Conservation (phyloP, 2,113 vertebrate genomes). For the Balaenoptera acutorostrata region DNA sequence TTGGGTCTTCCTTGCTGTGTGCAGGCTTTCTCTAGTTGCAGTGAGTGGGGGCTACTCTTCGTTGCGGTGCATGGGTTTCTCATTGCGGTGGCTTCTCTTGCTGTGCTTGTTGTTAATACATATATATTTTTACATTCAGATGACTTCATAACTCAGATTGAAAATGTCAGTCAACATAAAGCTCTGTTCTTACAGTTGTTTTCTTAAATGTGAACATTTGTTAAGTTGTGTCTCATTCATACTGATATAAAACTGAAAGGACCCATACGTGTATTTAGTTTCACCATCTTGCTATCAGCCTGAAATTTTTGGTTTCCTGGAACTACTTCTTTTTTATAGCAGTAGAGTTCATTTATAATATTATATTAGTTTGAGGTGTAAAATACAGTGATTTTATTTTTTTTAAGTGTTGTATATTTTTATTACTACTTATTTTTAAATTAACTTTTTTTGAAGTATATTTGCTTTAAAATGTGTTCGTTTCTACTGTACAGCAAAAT, state of each 20-base stretch:
- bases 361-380: too few species aligned
- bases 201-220: background rate
- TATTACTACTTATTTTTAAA: too few species aligned
- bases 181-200: background rate
- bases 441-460: background rate
- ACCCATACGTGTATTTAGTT: background rate
- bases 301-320: background rate
- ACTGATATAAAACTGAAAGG: background rate
- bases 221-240: background rate
- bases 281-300: background rate
- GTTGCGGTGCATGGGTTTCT: too few species aligned
- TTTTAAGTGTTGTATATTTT: too few species aligned
- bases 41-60: too few species aligned
- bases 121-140: background rate
- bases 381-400: too few species aligned
- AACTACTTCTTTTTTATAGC: too few species aligned
- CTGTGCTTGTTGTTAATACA: background rate
- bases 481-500: background rate
- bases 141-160: background rate
- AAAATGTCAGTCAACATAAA: background rate
- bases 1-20: too few species aligned
- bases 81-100: too few species aligned
- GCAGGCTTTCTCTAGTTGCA: too few species aligned
- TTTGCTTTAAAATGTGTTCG: background rate
- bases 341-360: too few species aligned